These are phyloP conservation scores for Haliaeetus leucogaster DNA, from an alignment of 2,113 vertebrate genomes.

Conservation along the genomic window DNA sequence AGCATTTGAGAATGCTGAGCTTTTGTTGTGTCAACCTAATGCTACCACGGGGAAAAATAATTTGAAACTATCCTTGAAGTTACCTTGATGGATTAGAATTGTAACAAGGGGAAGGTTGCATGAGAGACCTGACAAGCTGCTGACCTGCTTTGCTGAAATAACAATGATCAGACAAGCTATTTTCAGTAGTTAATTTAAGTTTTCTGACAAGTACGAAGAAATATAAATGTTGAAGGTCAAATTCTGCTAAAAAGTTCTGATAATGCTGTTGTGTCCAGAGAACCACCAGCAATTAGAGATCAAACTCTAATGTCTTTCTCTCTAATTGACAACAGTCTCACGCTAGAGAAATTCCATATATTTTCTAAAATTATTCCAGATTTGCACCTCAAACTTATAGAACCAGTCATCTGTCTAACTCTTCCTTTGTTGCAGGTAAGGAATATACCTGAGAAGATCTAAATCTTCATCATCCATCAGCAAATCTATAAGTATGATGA, in stretches of 20 bases:
- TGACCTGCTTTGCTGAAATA: conserved; percentile 43
- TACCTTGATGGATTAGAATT: conserved; percentile 27
- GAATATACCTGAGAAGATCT: neutral
- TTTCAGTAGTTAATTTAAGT: conserved; percentile 38
- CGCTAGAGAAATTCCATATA: neutral
- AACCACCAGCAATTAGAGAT: neutral
- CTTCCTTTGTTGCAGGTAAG: neutral
- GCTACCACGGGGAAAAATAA: conserved; percentile 3
- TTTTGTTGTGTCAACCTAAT: neutral
- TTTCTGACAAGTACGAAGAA: conserved; percentile 13
- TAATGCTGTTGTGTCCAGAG: neutral
- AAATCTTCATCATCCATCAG: neutral
- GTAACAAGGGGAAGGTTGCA: neutral
- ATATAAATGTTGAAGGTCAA: neutral
- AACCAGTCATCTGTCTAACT: neutral
- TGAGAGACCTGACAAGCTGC: neutral
- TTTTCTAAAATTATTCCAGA: neutral
- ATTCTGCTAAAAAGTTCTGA: neutral
- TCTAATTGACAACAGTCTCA: neutral
- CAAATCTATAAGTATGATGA: neutral
- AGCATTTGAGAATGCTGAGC: neutral
- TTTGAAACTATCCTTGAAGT: conserved; percentile 28
- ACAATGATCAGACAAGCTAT: conserved; percentile 12
- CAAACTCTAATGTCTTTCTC: neutral
- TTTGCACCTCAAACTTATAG: neutral